A percentile compares a stretch with the other conserved stretches of the same genome.
Evolutionary conservation across 2,797 vertebrate genomes (phyloP).

Genomic region (Euphonia xanthogaster): DNA sequence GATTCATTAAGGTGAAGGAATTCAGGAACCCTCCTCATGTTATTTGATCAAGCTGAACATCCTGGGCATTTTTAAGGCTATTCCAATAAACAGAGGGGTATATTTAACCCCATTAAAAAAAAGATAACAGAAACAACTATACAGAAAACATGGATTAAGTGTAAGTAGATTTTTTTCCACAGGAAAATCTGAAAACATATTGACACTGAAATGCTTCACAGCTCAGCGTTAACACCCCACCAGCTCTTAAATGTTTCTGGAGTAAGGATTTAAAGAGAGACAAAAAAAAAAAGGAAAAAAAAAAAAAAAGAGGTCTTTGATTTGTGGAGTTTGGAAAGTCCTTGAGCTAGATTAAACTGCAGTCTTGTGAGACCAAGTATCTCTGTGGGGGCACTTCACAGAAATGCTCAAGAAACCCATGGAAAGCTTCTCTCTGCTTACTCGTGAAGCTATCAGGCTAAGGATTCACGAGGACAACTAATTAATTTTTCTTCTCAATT

Average conservation of each 20-base stretch:
- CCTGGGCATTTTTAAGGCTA: neutral
- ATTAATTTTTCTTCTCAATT: slow-evolving; percentile 1
- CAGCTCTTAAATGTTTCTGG: neutral
- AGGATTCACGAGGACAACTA: neutral
- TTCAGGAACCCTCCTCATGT: neutral
- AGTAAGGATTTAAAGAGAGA: neutral
- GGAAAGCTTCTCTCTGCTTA: slow-evolving; percentile 40
- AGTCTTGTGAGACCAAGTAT: slow-evolving; percentile 50
- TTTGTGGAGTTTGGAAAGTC: slow-evolving; percentile 55
- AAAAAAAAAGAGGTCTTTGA: neutral
- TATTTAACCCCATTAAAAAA: neutral
- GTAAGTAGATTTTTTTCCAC: neutral
- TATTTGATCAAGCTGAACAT: neutral
- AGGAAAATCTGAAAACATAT: neutral
- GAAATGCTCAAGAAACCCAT: slow-evolving; percentile 9
- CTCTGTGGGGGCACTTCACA: slow-evolving; percentile 52
- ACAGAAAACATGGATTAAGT: neutral
- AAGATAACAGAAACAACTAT: neutral
- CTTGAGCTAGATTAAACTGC: slow-evolving; percentile 65
- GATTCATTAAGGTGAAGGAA: neutral
- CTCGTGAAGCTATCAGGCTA: neutral
- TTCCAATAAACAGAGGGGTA: neutral
- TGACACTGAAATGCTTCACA: neutral
- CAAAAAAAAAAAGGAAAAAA: neutral
- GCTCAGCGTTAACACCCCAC: neutral